Conservation (phyloP, 2,888 invertebrate genomes). For the Acrobeloides nanus region DNA sequence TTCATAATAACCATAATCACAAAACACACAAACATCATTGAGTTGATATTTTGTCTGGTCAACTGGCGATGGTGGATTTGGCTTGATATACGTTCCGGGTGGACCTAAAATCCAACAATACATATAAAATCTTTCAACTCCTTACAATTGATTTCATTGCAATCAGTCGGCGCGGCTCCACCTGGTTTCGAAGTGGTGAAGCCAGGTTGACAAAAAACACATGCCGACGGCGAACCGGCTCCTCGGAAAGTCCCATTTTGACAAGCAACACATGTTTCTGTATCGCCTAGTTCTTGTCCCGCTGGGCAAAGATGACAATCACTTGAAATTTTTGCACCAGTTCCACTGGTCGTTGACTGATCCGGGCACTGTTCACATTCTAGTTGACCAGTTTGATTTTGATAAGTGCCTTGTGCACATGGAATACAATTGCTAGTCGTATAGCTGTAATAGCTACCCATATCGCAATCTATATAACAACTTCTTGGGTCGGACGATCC, state of each 20-base stretch:
- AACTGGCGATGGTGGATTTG: background rate
- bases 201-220: conserved; percentile 9
- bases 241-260: background rate
- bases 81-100: conserved; percentile 2
- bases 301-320: conserved; percentile 15
- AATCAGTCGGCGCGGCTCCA: conserved; percentile 2
- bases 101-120: conserved; percentile 12
- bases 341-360: conserved; percentile 3
- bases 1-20: conserved; percentile 10
- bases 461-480: conserved; percentile 15
- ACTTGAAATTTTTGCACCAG: conserved; percentile 6
- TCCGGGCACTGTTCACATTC: conserved; percentile 7
- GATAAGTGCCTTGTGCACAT: conserved; percentile 17
- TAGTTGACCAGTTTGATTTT: conserved; percentile 5
- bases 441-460: conserved; percentile 11
- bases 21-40: conserved; percentile 8
- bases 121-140: too few species aligned
- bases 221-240: background rate
- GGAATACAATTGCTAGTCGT: conserved; percentile 3
- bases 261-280: conserved; percentile 12
- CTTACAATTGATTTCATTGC: too few species aligned
- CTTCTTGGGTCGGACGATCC: conserved; percentile 13
- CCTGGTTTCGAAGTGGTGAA: conserved; percentile 8
- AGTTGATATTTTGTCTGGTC: conserved; percentile 1
- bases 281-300: conserved; percentile 8